These are phyloP conservation scores for Sitodiplosis mosellana DNA, from an alignment of 1,140 invertebrate genomes.

Conservation along the genomic window DNA sequence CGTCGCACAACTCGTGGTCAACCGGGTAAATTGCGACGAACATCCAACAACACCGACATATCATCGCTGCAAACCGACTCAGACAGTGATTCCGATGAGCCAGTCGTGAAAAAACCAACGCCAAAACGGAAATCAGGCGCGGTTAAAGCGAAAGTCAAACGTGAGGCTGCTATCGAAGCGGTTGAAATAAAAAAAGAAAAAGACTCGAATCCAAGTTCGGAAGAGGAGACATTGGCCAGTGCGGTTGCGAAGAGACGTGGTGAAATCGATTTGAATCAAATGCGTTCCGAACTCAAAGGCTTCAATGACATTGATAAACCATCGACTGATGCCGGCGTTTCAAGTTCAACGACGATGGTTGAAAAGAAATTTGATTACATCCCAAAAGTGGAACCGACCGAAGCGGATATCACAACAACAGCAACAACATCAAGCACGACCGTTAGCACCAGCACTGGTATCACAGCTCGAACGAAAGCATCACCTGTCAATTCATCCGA, in stretches of 20 bases:
- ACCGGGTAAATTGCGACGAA: conserved; percentile 15
- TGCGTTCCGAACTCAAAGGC: conserved; percentile 64
- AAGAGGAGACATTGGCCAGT: conserved; percentile 11
- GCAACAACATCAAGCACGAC: conserved; percentile 11
- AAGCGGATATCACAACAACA: background rate
- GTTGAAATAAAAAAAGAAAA: conserved; percentile 8
- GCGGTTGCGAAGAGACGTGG: conserved; percentile 32
- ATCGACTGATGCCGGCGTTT: conserved; percentile 7
- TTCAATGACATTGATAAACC: conserved; percentile 25
- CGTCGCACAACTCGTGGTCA: conserved; percentile 14
- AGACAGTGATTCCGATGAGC: conserved; percentile 36
- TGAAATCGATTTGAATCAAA: conserved; percentile 67
- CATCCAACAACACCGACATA: conserved; percentile 22
- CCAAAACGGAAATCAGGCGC: conserved; percentile 4
- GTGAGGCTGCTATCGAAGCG: conserved; percentile 18
- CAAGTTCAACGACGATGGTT: conserved; percentile 6
- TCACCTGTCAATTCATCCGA: conserved; percentile 20
- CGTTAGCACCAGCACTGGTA: background rate
- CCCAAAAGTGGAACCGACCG: too few species aligned
- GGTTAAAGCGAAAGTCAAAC: conserved; percentile 23
- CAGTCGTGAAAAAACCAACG: conserved; percentile 25
- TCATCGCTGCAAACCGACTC: conserved; percentile 37
- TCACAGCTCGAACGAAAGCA: conserved; percentile 6
- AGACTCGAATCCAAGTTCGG: conserved; percentile 11
- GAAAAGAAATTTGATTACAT: conserved; percentile 12